Base-by-base conservation (phyloP, 2,888 invertebrate species). In the Dusona sp. region DNA sequence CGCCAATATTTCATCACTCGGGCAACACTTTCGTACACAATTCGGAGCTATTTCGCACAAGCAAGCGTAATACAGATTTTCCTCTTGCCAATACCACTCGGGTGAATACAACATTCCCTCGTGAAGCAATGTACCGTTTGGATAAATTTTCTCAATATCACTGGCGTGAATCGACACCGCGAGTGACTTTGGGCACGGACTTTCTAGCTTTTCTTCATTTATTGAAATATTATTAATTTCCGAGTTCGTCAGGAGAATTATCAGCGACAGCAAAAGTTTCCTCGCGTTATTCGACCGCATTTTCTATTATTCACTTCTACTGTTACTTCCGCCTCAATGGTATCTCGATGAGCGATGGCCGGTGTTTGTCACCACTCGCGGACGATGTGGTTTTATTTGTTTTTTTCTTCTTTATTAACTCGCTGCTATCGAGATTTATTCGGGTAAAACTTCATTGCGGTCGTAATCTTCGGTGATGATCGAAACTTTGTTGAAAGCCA, bases 11-110 rank as follows among this genome's bases (percentile, higher is more conserved):
- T 87, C 33, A 51, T 78, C 79, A 38, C 54, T 83, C 57, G 25
- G 89, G 84, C 94, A 94, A 87, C 94, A 94, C 86, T 93, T 93
- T 83, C 92, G 89, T 82, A 94, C 79, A 72, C 93, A 93, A 36
- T 87, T 68, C 8, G 67, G 68, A 29, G 65, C 57, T 3, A 90
- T 13, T 11, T 90, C 83, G 83, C 93, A 93, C 42, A 89, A 51
- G 85, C 93, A 93, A 9, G 88, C 92, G 22, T 90, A 87, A 0
- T 89, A 89, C 4, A 67, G 29, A 42, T 91, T 90, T 13, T 87
- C 86, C 3, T 88, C 84, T 45, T 86, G 86, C 87, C 89, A 91
- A 67, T 90, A 87, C 45, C 72, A 79, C 1, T 81, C 80, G 1
- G 65, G 65, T 0, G 92, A 89, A 42, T 92, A 93, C 19, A 87